phyloP scores from a whole-genome alignment of 2,113 vertebrate species.

The Rynchops niger region DNA sequence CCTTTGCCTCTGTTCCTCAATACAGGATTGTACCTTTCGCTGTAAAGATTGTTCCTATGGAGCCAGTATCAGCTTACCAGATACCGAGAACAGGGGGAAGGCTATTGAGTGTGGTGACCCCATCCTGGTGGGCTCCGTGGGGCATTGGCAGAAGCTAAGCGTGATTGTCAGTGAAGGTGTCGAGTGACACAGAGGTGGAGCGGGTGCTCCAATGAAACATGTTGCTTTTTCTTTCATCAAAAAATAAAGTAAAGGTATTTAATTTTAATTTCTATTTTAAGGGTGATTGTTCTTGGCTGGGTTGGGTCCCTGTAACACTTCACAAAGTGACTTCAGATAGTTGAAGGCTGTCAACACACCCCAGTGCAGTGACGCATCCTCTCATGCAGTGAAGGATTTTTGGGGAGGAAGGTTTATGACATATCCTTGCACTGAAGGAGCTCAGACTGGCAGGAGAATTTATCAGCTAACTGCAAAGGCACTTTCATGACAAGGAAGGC shows the following conservation, averaged over 20 bases:
- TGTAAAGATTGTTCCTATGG: neutral
- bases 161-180: neutral
- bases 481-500: neutral
- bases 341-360: neutral
- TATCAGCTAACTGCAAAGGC: neutral
- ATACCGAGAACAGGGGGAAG: neutral
- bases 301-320: neutral
- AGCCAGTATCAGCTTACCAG: neutral
- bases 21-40: neutral
- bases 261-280: conserved; percentile 22
- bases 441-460: neutral
- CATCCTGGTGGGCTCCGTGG: neutral
- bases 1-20: neutral
- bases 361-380: neutral
- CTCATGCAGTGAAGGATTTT: neutral
- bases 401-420: neutral
- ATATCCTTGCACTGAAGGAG: neutral
- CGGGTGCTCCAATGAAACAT: neutral
- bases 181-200: neutral
- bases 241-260: neutral
- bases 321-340: neutral
- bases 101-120: neutral
- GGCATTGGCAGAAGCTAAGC: neutral
- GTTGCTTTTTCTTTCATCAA: neutral
- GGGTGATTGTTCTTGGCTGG: conserved; percentile 9